Evolutionary conservation across 2,113 vertebrate species (phyloP), one percentile per base, ranked within the genome.

Genomic region (Alouatta palliata): DNA sequence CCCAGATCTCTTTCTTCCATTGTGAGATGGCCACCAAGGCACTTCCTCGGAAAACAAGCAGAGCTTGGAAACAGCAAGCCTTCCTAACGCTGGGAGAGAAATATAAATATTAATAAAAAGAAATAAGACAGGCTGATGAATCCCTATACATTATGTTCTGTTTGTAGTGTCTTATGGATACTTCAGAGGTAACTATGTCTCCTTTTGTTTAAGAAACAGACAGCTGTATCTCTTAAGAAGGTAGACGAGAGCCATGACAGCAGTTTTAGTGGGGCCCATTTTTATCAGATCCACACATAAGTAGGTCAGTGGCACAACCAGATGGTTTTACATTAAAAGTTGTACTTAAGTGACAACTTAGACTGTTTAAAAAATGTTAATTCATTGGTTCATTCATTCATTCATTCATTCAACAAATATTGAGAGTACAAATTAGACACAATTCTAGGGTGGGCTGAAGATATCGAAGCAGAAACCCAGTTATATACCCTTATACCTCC

Each of bases 171-270:
- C 94, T 98, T 95, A 52, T 91, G 95, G 97, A 82, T 91, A 97
- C 97, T 97, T 76, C 0, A 94, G 82, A 96, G 80, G 86, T 96
- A 98, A 97, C 64, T 20, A 17, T 20, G 17, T 94, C 87, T 97
- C 58, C 66, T 97, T 87, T 92, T 90, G 49, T 95, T 98, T 96
- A 86, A 96, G 96, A 98, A 66, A 96, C 80, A 97, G 98, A 97
- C 87, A 94, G 77, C 96, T 96, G 76, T 86, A 91, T 90, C 5
- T 90, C 88, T 97, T 97, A 83, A 17, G 64, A 84, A 96, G 97
- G 97, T 92, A 98, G 92, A 66, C 30, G 96, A 81, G 77, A 95
- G 6, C 58, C 85, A 12, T 56, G 37, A 94, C 81, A 97, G 76
- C 58, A 75, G 45, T 40, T 61, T 40, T 30, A 27, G 58, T 4